These are phyloP conservation scores for Tachina grossa DNA, from an alignment of 2,888 invertebrate species.

Conservation along the genomic window DNA sequence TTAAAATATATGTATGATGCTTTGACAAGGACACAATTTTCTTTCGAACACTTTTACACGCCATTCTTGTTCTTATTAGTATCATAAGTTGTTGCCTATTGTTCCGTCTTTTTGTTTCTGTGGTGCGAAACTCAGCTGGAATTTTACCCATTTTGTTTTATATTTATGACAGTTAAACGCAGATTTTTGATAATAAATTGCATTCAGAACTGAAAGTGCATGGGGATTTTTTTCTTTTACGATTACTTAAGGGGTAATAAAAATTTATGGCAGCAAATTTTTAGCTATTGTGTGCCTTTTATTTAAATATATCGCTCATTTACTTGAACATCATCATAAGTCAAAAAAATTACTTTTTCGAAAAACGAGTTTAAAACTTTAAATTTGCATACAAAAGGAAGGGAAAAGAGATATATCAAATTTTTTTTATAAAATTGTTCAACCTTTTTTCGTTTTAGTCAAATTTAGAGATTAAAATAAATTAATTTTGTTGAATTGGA, in stretches of 20 bases:
- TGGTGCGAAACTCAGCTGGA: conserved; percentile 4
- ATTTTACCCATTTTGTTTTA: conserved; percentile 13
- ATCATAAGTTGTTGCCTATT: background rate
- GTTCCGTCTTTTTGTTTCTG: background rate
- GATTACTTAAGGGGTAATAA: background rate
- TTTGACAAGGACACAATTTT: conserved; percentile 61
- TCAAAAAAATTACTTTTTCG: too few species aligned
- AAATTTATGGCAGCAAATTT: background rate
- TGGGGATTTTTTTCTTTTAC: background rate
- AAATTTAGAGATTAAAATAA: too few species aligned
- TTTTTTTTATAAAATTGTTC: too few species aligned
- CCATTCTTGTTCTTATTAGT: background rate
- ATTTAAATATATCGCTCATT: background rate
- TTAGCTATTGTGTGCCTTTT: background rate
- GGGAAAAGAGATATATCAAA: too few species aligned
- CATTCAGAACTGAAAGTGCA: background rate
- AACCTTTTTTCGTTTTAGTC: too few species aligned
- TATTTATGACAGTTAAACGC: conserved; percentile 13
- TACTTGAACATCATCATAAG: too few species aligned
- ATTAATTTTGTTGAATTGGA: too few species aligned
- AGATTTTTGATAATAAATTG: conserved; percentile 25
- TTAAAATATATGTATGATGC: conserved; percentile 29
- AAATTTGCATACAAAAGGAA: too few species aligned
- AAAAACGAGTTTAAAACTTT: too few species aligned
- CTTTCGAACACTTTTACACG: conserved; percentile 29